Base-by-base conservation (phyloP, 2,888 invertebrate genomes). In the Xiphydria camelus region DNA sequence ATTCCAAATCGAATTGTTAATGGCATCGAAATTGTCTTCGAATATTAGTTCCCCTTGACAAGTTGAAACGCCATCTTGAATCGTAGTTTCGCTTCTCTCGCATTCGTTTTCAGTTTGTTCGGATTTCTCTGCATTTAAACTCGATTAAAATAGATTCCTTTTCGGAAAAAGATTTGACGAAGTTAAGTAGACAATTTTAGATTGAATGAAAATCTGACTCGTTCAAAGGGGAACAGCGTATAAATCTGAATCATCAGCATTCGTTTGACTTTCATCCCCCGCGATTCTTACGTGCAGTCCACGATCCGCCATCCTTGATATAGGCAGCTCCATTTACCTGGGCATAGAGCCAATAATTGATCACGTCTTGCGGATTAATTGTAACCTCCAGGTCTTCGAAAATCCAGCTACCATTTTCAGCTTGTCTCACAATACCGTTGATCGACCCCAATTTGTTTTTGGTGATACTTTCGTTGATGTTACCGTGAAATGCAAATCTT, bases 401-500 rank as follows among this genome's bases (percentile, higher is more conserved):
- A 0, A 76, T 65, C 83, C 85, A 87, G 17, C 70, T 68, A 1
- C 79, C 80, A 29, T 80, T 61, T 2, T 55, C 71, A 0, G 82
- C 62, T 2, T 52, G 41, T 1, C 63, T 64, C 0, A 82, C 68
- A 46, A 83, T 82, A 0, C 78, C 80, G 0, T 69, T 65, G 25
- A 83, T 79, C 2, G 78, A 71, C 0, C 87, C 88, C 1, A 77
- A 74, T 39, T 80, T 79, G 4, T 73, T 75, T 2, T 68, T 57
- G 0, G 53, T 65, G 45, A 87, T 81, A 0, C 65, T 61, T 18
- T 78, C 75, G 66, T 87, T 87, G 10, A 84, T 60, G 51, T 84
- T 83, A 0, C 83, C 85, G 72, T 87, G 83, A 66, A 87, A 86
- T 0, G 78, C 82, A 59, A 87, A 85, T 4, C 82, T 63, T 36